phyloP scores from a whole-genome alignment of 2,888 invertebrate genomes.

The Drosophila rubida region DNA sequence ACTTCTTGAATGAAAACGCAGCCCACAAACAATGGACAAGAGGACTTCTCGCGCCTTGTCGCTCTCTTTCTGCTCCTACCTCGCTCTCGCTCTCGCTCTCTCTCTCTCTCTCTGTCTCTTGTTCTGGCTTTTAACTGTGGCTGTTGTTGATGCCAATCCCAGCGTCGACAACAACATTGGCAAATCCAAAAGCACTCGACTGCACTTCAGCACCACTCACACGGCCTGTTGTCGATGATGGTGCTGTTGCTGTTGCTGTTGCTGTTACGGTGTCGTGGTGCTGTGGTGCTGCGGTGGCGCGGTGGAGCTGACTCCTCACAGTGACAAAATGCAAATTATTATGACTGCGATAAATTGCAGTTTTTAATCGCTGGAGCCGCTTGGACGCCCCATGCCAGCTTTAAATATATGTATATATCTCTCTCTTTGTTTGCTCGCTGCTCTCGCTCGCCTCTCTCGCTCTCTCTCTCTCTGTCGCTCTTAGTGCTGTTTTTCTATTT shows the following conservation, averaged over 20 bases:
- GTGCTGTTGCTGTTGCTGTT: constrained; percentile 17
- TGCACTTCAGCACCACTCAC: constrained; percentile 21
- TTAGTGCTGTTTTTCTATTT: constrained; percentile 25
- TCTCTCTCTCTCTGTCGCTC: constrained; percentile 29
- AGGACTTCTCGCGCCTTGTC: constrained; percentile 30
- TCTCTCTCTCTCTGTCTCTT: neutral
- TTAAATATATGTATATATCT: constrained; percentile 31
- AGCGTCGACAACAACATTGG: constrained; percentile 19
- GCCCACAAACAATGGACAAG: constrained; percentile 61
- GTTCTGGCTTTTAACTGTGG: neutral
- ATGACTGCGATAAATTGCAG: constrained; percentile 79
- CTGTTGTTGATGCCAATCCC: constrained; percentile 1
- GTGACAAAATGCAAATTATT: constrained; percentile 80
- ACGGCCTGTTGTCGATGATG: constrained; percentile 5
- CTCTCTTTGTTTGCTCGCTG: constrained; percentile 20
- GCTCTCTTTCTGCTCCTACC: neutral
- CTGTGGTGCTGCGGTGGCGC: constrained; percentile 13
- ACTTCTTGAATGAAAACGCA: constrained; percentile 70
- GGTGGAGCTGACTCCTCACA: constrained; percentile 48
- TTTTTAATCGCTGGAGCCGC: constrained; percentile 71
- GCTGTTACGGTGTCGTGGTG: constrained; percentile 3
- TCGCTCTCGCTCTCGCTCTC: neutral
- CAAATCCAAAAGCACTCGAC: constrained; percentile 24
- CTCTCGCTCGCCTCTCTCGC: constrained; percentile 20
- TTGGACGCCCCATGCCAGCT: constrained; percentile 57